Evolutionary conservation across 2,797 vertebrate genomes (phyloP).

Genomic region (Spinus olivaceus): DNA sequence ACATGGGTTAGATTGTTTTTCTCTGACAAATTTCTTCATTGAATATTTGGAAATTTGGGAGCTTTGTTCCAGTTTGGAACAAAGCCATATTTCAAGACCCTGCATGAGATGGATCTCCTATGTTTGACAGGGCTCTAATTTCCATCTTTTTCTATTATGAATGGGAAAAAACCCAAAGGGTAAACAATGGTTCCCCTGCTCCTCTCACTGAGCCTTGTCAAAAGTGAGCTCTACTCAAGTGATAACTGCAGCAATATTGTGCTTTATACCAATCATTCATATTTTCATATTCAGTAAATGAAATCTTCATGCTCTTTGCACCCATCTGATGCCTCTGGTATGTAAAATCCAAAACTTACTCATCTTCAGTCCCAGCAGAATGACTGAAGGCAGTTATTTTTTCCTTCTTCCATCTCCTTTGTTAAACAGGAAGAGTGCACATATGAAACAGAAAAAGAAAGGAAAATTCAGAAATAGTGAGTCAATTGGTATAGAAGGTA

Average conservation of each 20-base stretch:
- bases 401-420: not conserved
- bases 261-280: not conserved
- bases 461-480: not conserved
- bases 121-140: constrained; percentile 14
- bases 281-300: not conserved
- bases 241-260: not conserved
- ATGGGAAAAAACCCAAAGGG: not conserved
- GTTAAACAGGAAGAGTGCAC: not conserved
- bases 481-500: not conserved
- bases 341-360: not conserved
- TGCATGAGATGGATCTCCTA: not conserved
- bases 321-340: not conserved
- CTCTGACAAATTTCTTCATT: not conserved
- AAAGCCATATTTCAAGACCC: not conserved
- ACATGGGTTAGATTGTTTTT: not conserved
- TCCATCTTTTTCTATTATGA: not conserved
- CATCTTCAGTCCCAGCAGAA: not conserved
- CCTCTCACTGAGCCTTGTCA: not conserved
- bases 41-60: not conserved
- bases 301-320: not conserved
- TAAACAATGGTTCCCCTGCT: not conserved
- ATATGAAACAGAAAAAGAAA: not conserved
- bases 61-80: not conserved
- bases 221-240: not conserved
- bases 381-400: not conserved